Evolutionary conservation across 2,113 vertebrate species (phyloP), one percentile per base, ranked within the genome.

Genomic region (Pionites leucogaster): DNA sequence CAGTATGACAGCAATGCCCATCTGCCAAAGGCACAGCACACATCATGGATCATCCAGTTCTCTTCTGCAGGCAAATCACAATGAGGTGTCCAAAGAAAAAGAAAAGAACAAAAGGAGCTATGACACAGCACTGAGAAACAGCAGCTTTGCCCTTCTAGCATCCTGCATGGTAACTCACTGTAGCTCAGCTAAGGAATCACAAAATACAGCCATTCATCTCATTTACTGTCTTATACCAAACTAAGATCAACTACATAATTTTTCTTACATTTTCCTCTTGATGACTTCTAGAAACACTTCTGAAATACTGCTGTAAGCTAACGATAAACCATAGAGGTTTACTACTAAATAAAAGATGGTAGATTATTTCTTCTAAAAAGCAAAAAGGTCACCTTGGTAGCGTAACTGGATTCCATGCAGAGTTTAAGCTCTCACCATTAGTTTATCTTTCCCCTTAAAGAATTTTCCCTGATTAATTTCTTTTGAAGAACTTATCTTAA

Each of bases 71-170:
- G 49, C 33, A 88, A 77, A 44, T 9, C 10, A 10, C 68, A 82
- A 92, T 88, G 76, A 93, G 41, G 39, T 15, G 53, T 49, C 59
- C 59, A 88, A 41, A 86, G 82, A 55, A 68, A 85, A 50, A 52
- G 93, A 92, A 91, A 27, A 86, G 91, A 95, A 93, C 89, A 95
- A 88, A 90, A 88, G 0, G 5, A 92, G 83, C 93, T 92, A 29
- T 74, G 83, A 92, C 53, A 62, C 68, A 75, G 82, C 68, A 86
- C 27, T 0, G 3, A 88, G 71, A 69, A 92, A 77, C 33, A 55
- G 55, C 81, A 92, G 72, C 55, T 94, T 57, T 91, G 76, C 55
- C 72, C 84, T 93, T 89, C 91, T 87, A 92, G 57, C 84, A 87
- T 87, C 77, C 81, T 82, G 42, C 67, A 50, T n/a, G 52, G 55